phyloP scores from a whole-genome alignment of 2,797 vertebrate species.

The Chaetophractus vellerosus region DNA sequence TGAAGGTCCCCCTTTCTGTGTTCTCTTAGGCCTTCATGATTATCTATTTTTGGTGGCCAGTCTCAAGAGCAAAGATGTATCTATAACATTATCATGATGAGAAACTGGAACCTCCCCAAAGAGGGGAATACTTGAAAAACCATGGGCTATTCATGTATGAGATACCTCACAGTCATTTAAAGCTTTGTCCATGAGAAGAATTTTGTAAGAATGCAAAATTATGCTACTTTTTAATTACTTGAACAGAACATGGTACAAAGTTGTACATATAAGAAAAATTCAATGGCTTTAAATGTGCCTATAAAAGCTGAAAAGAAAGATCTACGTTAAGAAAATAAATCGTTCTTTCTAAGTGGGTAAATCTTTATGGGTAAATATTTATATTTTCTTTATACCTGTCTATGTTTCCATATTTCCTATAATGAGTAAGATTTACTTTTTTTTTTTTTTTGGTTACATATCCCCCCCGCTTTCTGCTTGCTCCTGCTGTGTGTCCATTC shows the following conservation, averaged over 20 bases:
- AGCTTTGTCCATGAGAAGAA: neutral
- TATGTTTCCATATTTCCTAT: neutral
- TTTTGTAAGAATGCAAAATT: neutral
- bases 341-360: neutral
- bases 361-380: neutral
- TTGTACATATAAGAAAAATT: neutral
- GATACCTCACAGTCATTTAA: neutral
- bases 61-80: neutral
- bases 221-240: neutral
- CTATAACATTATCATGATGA: neutral
- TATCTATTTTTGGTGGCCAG: neutral
- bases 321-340: neutral
- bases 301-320: neutral
- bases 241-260: neutral
- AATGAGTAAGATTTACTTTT: constrained; percentile 21
- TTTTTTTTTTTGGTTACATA: too few species aligned
- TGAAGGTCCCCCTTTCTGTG: neutral
- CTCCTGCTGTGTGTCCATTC: too few species aligned
- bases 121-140: neutral
- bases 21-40: neutral
- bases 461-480: too few species aligned
- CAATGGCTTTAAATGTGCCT: neutral
- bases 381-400: neutral
- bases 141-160: neutral
- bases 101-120: neutral